phyloP scores from a whole-genome alignment of 2,888 invertebrate genomes.

The Rhopalosiphum nymphaeae region DNA sequence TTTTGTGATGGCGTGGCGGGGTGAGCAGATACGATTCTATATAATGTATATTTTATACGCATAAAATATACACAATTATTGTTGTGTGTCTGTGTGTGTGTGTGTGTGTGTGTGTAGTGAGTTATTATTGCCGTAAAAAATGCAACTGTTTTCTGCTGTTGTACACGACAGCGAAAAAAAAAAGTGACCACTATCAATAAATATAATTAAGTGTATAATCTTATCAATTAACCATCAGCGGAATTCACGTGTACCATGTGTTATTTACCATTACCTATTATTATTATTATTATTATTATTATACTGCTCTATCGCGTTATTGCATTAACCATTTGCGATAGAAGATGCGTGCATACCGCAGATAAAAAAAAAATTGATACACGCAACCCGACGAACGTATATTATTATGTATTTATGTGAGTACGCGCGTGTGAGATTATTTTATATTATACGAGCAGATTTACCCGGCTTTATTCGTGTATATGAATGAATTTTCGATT shows the following conservation, averaged over 20 bases:
- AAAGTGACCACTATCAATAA: background rate
- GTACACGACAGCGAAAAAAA: background rate
- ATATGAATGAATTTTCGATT: too few species aligned
- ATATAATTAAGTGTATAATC: background rate
- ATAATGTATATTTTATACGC: background rate
- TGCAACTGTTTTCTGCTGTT: constrained; percentile 20
- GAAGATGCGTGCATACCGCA: background rate
- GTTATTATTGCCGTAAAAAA: constrained; percentile 15
- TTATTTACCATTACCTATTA: background rate
- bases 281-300: background rate
- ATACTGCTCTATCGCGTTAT: background rate
- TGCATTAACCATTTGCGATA: background rate
- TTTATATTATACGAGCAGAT: background rate
- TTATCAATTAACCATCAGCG: constrained; percentile 27
- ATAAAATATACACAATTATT: background rate
- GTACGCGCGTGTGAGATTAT: background rate
- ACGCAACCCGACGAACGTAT: background rate
- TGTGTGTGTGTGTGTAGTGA: background rate
- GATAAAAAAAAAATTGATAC: background rate
- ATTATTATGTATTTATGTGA: background rate
- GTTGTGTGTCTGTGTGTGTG: background rate
- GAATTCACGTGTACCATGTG: background rate
- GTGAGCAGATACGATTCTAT: background rate
- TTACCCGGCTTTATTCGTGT: background rate
- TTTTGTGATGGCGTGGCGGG: constrained; percentile 24